Percentiles rank a stretch among this genome's conserved stretches.
phyloP scores from a whole-genome alignment of 2,888 invertebrate species.

The Embidobia sp. region DNA sequence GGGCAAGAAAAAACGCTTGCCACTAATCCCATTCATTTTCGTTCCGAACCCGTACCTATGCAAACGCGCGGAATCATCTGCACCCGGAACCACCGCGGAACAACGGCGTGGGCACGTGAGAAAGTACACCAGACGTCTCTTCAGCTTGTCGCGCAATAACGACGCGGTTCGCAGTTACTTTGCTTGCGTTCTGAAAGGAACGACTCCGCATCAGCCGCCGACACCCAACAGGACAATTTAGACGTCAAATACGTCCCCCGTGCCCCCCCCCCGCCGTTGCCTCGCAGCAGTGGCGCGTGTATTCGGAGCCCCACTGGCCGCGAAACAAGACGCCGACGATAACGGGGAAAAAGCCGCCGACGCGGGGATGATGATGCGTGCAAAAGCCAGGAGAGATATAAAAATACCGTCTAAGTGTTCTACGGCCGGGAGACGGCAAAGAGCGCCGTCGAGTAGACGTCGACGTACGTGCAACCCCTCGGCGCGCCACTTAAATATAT shows the following conservation, averaged over 20 bases:
- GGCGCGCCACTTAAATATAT: conserved; percentile 48
- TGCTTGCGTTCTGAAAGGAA: conserved; percentile 46
- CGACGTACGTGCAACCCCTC: conserved; percentile 30
- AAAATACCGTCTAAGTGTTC: conserved; percentile 55
- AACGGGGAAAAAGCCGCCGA: conserved; percentile 12
- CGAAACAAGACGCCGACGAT: no score
- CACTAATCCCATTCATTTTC: conserved; percentile 39
- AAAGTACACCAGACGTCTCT: conserved; percentile 43
- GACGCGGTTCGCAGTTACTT: conserved; percentile 55
- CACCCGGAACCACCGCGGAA: no score
- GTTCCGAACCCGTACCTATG: conserved; percentile 23
- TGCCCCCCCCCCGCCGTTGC: conserved; percentile 31
- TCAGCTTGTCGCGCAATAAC: conserved; percentile 51
- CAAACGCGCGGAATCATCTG: conserved; percentile 25
- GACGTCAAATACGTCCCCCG: conserved; percentile 69
- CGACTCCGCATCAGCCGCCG: conserved; percentile 68
- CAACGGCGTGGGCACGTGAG: conserved; percentile 28
- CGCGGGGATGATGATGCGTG: conserved; percentile 42
- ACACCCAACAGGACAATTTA: conserved; percentile 77
- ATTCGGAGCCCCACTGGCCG: conserved; percentile 34
- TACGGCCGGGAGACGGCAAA: no score
- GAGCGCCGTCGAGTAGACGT: conserved; percentile 19
- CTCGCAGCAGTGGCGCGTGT: conserved; percentile 26
- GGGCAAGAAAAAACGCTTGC: background rate
- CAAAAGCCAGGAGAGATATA: conserved; percentile 44